Percentiles rank a stretch among this genome's conserved stretches.
These are phyloP conservation scores for Platerodrilus igneus DNA, from an alignment of 2,888 invertebrate species.

Conservation along the genomic window DNA sequence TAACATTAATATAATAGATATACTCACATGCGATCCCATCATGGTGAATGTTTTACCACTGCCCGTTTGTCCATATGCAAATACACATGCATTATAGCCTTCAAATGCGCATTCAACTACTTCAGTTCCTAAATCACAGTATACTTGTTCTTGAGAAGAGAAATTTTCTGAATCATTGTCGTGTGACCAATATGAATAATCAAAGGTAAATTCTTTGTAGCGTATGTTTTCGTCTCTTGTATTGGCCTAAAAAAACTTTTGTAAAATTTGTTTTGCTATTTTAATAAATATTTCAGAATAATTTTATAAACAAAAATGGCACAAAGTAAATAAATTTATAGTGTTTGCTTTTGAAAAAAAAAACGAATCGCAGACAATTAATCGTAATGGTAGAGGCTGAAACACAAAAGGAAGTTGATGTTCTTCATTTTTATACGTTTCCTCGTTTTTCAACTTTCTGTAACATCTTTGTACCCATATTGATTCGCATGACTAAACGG, in stretches of 20 bases:
- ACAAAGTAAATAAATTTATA: no score
- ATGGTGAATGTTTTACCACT: conserved; percentile 89
- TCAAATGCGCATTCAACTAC: conserved; percentile 77
- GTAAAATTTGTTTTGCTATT: no score
- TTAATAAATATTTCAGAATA: conserved; percentile 2
- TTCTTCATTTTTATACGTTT: no score
- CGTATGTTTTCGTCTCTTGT: conserved; percentile 46
- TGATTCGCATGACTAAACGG: no score
- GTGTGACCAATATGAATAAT: conserved; percentile 85
- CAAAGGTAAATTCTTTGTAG: conserved; percentile 83
- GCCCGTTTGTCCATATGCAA: conserved; percentile 89
- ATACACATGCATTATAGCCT: conserved; percentile 86
- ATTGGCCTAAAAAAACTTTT: conserved; percentile 39
- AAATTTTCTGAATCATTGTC: conserved; percentile 65
- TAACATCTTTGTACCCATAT: no score
- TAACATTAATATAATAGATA: neutral
- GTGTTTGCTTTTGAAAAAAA: no score
- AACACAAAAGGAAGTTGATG: no score
- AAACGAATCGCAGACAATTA: no score
- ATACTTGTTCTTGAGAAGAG: conserved; percentile 78
- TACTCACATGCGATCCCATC: conserved; percentile 73
- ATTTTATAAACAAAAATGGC: no score
- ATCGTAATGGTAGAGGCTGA: no score
- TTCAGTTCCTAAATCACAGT: conserved; percentile 70
- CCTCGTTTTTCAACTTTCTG: no score